A percentile compares a stretch with the other conserved stretches of the same genome.
These are phyloP conservation scores for Geopemphigus sp. DNA, from an alignment of 1,140 invertebrate genomes.

Conservation along the genomic window DNA sequence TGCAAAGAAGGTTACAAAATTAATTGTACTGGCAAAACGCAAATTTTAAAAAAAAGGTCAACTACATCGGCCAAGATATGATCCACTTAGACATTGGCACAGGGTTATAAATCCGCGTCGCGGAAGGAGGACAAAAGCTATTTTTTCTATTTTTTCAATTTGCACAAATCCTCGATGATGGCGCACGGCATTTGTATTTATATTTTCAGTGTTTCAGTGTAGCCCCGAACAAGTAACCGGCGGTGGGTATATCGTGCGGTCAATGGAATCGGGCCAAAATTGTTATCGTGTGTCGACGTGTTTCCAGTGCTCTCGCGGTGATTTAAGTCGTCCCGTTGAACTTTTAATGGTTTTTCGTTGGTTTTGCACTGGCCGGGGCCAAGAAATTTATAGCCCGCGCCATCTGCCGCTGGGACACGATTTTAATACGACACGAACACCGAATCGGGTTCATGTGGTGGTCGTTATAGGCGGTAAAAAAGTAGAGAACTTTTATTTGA, in stretches of 20 bases:
- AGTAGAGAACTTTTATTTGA: too few species aligned
- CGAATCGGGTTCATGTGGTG: not conserved
- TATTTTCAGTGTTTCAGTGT: not conserved
- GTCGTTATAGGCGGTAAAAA: too few species aligned
- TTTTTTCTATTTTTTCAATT: conserved; percentile 22
- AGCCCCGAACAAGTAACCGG: not conserved
- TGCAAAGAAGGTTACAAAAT: too few species aligned
- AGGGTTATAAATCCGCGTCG: conserved; percentile 7
- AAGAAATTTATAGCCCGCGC: conserved; percentile 28
- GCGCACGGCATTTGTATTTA: conserved; percentile 2
- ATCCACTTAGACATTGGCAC: not conserved
- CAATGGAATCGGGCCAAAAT: conserved; percentile 46
- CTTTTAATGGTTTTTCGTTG: conserved; percentile 47
- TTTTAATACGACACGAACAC: conserved; percentile 25
- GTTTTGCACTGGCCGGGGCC: conserved; percentile 32
- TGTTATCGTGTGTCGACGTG: conserved; percentile 46
- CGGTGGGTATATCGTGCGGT: conserved; percentile 5
- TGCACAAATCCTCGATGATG: not conserved
- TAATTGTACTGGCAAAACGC: too few species aligned
- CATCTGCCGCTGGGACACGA: conserved; percentile 20
- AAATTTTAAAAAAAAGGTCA: too few species aligned
- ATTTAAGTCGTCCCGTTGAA: conserved; percentile 47
- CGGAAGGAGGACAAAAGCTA: not conserved
- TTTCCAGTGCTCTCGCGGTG: conserved; percentile 21
- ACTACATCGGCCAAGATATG: not conserved